Conservation (phyloP, 1,140 invertebrate genomes). For the Drosophila sechellia region DNA sequence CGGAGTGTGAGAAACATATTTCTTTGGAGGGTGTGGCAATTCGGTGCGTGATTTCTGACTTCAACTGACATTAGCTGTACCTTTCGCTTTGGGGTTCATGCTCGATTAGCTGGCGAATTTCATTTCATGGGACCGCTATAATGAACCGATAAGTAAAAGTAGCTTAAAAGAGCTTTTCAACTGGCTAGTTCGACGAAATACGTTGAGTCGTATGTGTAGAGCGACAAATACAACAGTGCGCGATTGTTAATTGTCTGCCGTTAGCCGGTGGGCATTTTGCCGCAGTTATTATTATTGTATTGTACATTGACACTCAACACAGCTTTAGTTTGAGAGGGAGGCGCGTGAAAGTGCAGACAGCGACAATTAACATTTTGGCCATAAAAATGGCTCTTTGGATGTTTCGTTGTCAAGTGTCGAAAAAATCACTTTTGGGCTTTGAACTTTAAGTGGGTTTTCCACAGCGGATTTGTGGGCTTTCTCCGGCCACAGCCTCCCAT, state of each 20-base stretch:
- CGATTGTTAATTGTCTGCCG: slow-evolving; percentile 69
- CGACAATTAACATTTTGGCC: slow-evolving; percentile 68
- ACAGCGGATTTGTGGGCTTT: slow-evolving; percentile 34
- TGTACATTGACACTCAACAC: slow-evolving; percentile 69
- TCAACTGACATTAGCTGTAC: slow-evolving; percentile 21
- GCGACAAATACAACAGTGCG: slow-evolving; percentile 27
- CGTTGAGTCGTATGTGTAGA: slow-evolving; percentile 42
- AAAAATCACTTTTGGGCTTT: slow-evolving; percentile 43
- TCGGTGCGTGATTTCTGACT: slow-evolving; percentile 35
- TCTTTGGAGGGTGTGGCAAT: slow-evolving; percentile 18
- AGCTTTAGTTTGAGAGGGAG: slow-evolving; percentile 24
- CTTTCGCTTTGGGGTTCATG: slow-evolving; percentile 73
- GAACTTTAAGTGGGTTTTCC: slow-evolving; percentile 56
- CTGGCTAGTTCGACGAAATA: slow-evolving; percentile 44
- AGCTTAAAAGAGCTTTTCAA: slow-evolving; percentile 74
- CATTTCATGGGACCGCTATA: slow-evolving; percentile 65
- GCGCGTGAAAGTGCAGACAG: slow-evolving; percentile 72
- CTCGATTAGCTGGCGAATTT: slow-evolving; percentile 72
- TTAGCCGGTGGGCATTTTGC: slow-evolving; percentile 33
- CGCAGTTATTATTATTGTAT: slow-evolving; percentile 33
- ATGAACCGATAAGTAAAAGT: slow-evolving; percentile 81
- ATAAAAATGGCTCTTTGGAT: slow-evolving; percentile 60
- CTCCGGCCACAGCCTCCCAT: slow-evolving; percentile 29
- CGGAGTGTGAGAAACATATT: slow-evolving; percentile 44
- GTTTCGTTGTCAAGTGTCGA: slow-evolving; percentile 55